Percentiles rank a stretch among this genome's conserved stretches.
phyloP scores from a whole-genome alignment of 2,888 invertebrate species.

The Eledone cirrhosa region DNA sequence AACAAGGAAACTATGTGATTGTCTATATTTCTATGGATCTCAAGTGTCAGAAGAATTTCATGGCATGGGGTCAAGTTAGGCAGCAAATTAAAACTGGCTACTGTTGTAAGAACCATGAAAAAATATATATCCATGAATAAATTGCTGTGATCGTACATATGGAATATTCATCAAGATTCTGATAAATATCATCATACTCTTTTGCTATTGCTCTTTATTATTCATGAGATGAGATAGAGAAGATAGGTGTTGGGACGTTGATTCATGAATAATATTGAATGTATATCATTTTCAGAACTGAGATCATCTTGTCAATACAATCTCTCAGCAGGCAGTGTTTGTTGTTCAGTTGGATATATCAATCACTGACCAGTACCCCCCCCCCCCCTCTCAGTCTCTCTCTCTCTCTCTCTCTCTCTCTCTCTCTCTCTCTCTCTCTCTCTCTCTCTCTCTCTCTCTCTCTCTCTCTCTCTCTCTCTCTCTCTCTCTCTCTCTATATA shows the following conservation, averaged over 20 bases:
- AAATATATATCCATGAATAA: not conserved
- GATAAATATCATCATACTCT: slow-evolving; percentile 18
- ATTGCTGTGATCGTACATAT: not conserved
- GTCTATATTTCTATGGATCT: slow-evolving; percentile 21
- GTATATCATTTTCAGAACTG: slow-evolving; percentile 16
- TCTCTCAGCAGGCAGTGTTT: slow-evolving; percentile 3
- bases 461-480: not conserved
- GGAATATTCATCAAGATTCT: slow-evolving; percentile 27
- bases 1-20: too few relatives aligned
- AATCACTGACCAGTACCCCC: not conserved
- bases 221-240: slow-evolving; percentile 16
- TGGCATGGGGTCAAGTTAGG: slow-evolving; percentile 6
- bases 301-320: slow-evolving; percentile 18
- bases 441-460: not conserved
- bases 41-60: slow-evolving; percentile 28
- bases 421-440: not conserved
- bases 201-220: slow-evolving; percentile 16
- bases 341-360: not conserved
- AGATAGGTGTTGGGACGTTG: slow-evolving; percentile 19
- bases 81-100: slow-evolving; percentile 21
- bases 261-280: slow-evolving; percentile 25
- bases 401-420: too few relatives aligned
- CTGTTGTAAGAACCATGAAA: not conserved
- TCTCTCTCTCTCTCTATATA: not conserved
- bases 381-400: not conserved